Percentiles rank a stretch among this genome's conserved stretches.
phyloP scores from a whole-genome alignment of 1,140 invertebrate species.

The Hydropsyche tenuis region DNA sequence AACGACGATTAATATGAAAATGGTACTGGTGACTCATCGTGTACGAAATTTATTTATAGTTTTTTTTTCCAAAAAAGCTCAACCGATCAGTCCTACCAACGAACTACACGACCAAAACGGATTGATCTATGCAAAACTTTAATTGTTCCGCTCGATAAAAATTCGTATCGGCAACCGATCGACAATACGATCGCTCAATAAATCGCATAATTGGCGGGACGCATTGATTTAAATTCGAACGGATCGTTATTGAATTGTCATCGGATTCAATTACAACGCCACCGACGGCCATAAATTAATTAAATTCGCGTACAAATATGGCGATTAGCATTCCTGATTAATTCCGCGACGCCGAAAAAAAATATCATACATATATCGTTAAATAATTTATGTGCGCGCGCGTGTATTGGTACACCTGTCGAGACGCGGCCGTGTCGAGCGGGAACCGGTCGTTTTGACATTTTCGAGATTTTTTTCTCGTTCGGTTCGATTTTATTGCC shows the following conservation, averaged over 20 bases:
- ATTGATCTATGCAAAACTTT: no score
- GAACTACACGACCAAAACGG: no score
- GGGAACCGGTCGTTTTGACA: slow-evolving; percentile 10
- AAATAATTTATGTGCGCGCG: neutral
- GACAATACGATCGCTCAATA: neutral
- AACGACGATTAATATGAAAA: no score
- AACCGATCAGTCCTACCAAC: no score
- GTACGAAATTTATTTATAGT: no score
- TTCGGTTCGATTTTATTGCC: neutral
- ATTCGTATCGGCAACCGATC: no score
- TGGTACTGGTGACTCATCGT: no score
- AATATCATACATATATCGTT: neutral
- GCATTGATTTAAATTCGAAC: slow-evolving; percentile 23
- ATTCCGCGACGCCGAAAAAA: slow-evolving; percentile 1
- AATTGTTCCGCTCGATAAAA: neutral
- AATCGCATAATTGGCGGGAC: neutral
- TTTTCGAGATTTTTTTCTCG: neutral
- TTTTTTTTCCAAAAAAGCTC: no score
- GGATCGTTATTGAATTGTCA: slow-evolving; percentile 24
- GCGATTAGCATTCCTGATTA: slow-evolving; percentile 22
- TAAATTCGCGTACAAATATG: slow-evolving; percentile 20
- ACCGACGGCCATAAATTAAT: slow-evolving; percentile 17
- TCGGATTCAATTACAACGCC: neutral
- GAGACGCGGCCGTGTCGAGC: neutral
- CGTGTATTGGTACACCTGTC: neutral